Percentiles rank a stretch among this genome's conserved stretches.
Conservation (phyloP, 2,888 invertebrate genomes). For the Torymus auratus region DNA sequence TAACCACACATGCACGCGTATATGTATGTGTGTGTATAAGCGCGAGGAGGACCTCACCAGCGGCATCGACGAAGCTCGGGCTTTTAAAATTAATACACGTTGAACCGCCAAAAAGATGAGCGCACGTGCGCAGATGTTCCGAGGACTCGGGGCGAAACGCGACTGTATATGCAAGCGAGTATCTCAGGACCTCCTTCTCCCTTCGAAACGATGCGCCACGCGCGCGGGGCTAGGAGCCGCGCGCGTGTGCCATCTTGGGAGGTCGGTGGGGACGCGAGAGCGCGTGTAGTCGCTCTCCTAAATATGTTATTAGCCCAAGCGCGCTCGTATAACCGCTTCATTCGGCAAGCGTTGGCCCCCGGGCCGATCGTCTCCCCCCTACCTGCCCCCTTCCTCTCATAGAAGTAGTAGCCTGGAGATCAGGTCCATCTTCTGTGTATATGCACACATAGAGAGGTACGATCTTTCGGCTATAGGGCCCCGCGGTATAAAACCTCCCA, state of each 20-base stretch:
- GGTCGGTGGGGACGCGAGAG: conserved; percentile 65
- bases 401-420: background rate
- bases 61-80: no score
- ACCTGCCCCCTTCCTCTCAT: background rate
- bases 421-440: background rate
- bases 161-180: no score
- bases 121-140: conserved; percentile 37
- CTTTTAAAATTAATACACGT: no score
- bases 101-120: no score
- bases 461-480: background rate
- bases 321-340: conserved; percentile 76
- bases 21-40: no score
- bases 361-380: conserved; percentile 73
- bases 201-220: no score
- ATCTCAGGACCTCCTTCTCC: no score
- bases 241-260: conserved; percentile 76
- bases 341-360: conserved; percentile 72
- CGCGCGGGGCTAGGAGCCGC: conserved; percentile 31
- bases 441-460: background rate
- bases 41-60: no score
- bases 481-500: conserved; percentile 69
- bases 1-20: conserved; percentile 25
- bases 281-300: conserved; percentile 64
- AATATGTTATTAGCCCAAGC: conserved; percentile 76
- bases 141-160: background rate